Percentiles rank a stretch among this genome's conserved stretches.
Evolutionary conservation across 2,888 invertebrate genomes (phyloP).

Genomic region (Harmothoe impar): DNA sequence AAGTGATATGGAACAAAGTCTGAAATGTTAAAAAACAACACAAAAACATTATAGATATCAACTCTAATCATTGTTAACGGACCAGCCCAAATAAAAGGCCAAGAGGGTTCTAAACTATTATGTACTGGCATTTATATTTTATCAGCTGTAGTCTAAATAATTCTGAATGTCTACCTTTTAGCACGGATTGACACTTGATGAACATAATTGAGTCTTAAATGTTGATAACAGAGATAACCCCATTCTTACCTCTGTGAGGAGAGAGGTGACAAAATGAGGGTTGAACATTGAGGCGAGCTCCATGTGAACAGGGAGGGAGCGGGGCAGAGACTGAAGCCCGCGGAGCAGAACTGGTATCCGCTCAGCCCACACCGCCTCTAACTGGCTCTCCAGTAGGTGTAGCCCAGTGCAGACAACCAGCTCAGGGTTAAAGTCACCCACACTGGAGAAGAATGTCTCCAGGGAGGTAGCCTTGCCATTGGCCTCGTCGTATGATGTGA

Average conservation of each 20-base stretch:
- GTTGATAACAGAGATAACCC: too few species aligned
- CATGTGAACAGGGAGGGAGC: constrained; percentile 83
- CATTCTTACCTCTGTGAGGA: constrained; percentile 74
- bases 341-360: constrained; percentile 78
- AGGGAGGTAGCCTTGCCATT: constrained; percentile 79
- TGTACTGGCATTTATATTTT: too few species aligned
- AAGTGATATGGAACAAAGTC: constrained; percentile 82
- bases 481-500: constrained; percentile 83
- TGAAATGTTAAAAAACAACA: constrained; percentile 68
- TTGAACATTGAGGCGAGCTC: constrained; percentile 84
- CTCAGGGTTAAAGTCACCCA: constrained; percentile 81
- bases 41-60: too few species aligned
- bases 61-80: too few species aligned
- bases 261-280: constrained; percentile 74
- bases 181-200: too few species aligned
- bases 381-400: constrained; percentile 83
- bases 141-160: too few species aligned
- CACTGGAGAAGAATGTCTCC: constrained; percentile 83
- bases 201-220: too few species aligned
- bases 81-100: too few species aligned
- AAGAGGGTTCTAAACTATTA: too few species aligned
- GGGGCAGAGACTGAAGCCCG: constrained; percentile 79
- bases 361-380: constrained; percentile 71
- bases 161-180: too few species aligned
- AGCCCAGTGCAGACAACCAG: constrained; percentile 83